Evolutionary conservation across 1,140 invertebrate genomes (phyloP), one percentile per base, ranked within the genome.

Genomic region (Ylistrum balloti): DNA sequence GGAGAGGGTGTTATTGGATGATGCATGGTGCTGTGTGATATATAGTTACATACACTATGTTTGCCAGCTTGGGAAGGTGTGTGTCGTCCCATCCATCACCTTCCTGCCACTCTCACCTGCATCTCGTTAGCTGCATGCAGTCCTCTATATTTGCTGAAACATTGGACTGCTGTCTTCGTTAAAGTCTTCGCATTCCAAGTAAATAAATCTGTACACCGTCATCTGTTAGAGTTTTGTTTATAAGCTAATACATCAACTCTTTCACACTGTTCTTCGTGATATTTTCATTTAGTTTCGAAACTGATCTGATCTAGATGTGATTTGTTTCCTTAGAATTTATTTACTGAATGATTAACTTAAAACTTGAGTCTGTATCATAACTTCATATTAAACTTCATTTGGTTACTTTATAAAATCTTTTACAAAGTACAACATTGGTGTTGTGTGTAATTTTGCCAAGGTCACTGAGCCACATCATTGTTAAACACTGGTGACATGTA

Each of bases 1-100:
- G 17, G 17, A 74, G 5, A 48, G 45, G 3, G 45, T 48, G 35
- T 38, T 13, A 13, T 38, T 38, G 13, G 13, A 38, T 38, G 56
- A 74, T 74, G n/a, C 28, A 74, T 74, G 56, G 28, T 28, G 56
- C n/a, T 9, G 56, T n/a, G 56, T 74, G 56, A 74, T 74, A 17
- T 74, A 74, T 74, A 74, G 56, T 74, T n/a, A 74, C 56, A 74
- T 74, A n/a, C 56, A 74, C 22, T 74, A 74, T 74, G 56, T 28
- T 28, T 74, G 56, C 28, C 56, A 74, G 56, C n/a, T 74, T 22
- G 56, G 56, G 56, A n/a, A 74, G 56, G 56, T 74, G 22, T n/a
- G 56, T 74, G 56, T 74, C n/a, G 56, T 28, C n/a, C 11, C 56
- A 74, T 74, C 56, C 56, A 74, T 74, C 56, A 74, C 13, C 28